Evolutionary conservation across 2,797 vertebrate genomes (phyloP).

Genomic region (Mormyrus proboscirostris): DNA sequence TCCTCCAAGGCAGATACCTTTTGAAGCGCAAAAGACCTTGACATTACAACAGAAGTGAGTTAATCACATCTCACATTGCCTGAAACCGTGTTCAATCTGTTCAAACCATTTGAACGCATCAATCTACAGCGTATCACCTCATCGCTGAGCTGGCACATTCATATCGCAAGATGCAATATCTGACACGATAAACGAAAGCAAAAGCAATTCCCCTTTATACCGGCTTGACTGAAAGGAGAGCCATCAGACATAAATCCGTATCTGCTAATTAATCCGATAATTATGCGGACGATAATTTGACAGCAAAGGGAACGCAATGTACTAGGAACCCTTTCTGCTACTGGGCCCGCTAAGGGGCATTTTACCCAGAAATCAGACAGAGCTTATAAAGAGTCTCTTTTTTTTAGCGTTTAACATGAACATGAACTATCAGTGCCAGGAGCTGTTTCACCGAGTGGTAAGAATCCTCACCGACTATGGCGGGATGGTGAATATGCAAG

Average conservation of each 20-base stretch:
- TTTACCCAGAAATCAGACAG: neutral
- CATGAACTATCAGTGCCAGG: neutral
- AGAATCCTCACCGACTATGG: neutral
- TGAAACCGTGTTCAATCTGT: neutral
- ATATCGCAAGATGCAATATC: neutral
- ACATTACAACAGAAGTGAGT: neutral
- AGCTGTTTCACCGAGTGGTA: neutral
- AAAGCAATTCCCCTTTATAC: neutral
- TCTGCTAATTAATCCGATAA: conserved; percentile 46
- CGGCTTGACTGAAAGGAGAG: conserved; percentile 17
- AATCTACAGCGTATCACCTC: neutral
- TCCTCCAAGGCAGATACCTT: neutral
- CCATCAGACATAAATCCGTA: conserved; percentile 38
- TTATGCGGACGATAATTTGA: conserved; percentile 54
- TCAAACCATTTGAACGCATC: neutral
- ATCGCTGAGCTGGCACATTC: neutral
- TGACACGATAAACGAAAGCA: neutral
- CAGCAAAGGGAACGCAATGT: conserved; percentile 48
- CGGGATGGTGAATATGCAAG: neutral
- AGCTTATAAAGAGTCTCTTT: neutral
- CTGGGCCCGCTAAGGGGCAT: neutral
- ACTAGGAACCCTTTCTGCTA: conserved; percentile 31
- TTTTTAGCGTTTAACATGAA: neutral
- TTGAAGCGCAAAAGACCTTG: neutral
- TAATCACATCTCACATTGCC: neutral